phyloP scores from a whole-genome alignment of 2,113 vertebrate species.

The Cyanoramphus novaezelandiae region DNA sequence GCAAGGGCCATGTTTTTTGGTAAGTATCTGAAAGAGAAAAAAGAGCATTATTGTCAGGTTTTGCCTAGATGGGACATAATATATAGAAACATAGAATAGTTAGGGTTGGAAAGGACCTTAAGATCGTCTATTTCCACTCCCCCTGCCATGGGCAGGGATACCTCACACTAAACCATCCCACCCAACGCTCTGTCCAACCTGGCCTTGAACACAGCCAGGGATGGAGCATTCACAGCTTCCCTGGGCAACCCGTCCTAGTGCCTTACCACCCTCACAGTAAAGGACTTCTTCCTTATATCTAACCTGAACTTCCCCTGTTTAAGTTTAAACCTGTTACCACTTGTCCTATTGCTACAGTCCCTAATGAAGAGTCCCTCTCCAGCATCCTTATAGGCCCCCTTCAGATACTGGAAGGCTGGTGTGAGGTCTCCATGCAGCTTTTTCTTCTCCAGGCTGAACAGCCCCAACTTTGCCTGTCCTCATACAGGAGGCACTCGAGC shows the following conservation, averaged over 20 bases:
- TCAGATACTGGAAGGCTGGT: not conserved
- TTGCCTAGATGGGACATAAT: not conserved
- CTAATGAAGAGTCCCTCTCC: not conserved
- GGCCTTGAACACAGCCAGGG: not conserved
- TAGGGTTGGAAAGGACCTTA: not conserved
- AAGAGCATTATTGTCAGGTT: not conserved
- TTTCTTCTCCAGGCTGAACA: not conserved
- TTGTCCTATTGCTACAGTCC: not conserved
- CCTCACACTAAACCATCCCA: not conserved
- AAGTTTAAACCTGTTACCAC: not conserved
- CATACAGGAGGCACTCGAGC: not conserved
- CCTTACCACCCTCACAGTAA: not conserved
- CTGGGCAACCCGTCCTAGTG: not conserved
- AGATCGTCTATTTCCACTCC: not conserved
- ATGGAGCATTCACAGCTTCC: not conserved
- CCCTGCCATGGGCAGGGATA: not conserved
- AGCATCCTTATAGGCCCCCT: not conserved
- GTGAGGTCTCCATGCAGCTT: not conserved
- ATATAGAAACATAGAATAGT: not conserved
- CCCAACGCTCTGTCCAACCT: not conserved
- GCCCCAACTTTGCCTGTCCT: not conserved
- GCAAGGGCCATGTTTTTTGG: not conserved
- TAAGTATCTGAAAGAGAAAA: not conserved
- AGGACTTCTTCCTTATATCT: not conserved
- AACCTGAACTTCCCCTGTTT: not conserved